Evolutionary conservation across 37 sponge, comb jelly and placozoan genomes (phyloP).

Genomic region (Spongilla lacustris): DNA sequence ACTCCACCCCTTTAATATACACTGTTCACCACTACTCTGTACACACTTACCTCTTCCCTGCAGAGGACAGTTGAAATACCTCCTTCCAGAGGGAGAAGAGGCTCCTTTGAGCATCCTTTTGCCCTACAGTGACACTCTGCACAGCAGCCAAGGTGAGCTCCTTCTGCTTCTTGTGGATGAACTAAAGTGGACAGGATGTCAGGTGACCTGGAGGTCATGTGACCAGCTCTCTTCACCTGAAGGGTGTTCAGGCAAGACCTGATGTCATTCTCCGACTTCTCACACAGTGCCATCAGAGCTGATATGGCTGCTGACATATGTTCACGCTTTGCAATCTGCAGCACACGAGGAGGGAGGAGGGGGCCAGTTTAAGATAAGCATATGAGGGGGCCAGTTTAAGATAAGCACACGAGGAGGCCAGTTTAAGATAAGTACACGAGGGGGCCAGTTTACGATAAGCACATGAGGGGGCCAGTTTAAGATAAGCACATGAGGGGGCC

Average conservation of each 20-base stretch:
- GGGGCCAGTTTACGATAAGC: too few species aligned
- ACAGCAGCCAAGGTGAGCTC: constrained; percentile 72
- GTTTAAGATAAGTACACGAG: too few species aligned
- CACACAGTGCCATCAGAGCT: constrained; percentile 91
- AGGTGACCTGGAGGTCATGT: neutral
- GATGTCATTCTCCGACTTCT: constrained; percentile 94
- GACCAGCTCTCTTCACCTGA: constrained; percentile 54
- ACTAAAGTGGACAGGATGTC: constrained; percentile 34
- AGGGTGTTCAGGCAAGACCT: constrained; percentile 94
- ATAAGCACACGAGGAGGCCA: too few species aligned
- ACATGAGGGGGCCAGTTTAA: too few species aligned
- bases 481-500: too few species aligned
- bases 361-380: neutral
- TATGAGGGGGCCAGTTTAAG: neutral
- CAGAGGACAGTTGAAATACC: constrained; percentile 81
- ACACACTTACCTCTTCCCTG: constrained; percentile 67
- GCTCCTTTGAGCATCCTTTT: constrained; percentile 93
- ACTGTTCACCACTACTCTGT: too few species aligned
- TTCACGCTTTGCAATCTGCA: constrained; percentile 72
- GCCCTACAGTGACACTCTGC: constrained; percentile 73
- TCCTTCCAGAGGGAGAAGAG: constrained; percentile 96
- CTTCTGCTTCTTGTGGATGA: constrained; percentile 66
- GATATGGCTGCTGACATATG: constrained; percentile 76
- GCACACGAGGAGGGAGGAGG: neutral
- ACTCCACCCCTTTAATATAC: too few species aligned